These are phyloP conservation scores for Chrysogorgia sp. DNA, from an alignment of 92 coral and sea anemone genomes.

Conservation along the genomic window DNA sequence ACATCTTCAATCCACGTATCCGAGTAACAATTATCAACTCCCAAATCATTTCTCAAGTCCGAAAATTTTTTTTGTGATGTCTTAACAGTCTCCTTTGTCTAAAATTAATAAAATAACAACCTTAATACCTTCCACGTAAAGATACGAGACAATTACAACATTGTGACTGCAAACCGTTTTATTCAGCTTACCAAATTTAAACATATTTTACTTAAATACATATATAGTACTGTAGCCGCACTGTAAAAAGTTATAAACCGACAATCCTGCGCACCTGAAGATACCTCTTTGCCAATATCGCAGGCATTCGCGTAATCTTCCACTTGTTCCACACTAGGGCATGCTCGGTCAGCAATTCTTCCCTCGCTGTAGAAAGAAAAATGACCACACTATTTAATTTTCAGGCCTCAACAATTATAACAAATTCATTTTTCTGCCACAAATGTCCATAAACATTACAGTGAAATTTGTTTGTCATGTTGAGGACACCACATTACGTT, in stretches of 20 bases:
- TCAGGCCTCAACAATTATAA: neutral
- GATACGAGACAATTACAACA: no score
- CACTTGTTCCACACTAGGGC: constrained; percentile 59
- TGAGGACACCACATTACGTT: no score
- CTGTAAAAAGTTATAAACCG: neutral
- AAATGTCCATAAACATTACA: neutral
- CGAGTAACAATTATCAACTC: neutral
- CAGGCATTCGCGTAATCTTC: constrained; percentile 46
- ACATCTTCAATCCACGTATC: constrained; percentile 30
- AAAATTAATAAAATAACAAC: neutral
- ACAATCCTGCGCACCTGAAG: constrained; percentile 21
- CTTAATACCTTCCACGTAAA: no score
- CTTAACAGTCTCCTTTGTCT: constrained; percentile 1
- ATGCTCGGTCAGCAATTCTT: no score
- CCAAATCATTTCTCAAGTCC: neutral
- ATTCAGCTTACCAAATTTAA: no score
- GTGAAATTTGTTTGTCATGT: neutral
- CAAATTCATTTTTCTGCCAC: neutral
- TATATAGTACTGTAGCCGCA: neutral
- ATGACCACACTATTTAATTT: no score
- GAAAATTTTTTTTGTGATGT: constrained; percentile 9
- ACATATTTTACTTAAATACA: neutral
- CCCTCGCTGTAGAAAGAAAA: constrained; percentile 29
- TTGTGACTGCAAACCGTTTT: no score
- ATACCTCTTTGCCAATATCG: constrained; percentile 43